Evolutionary conservation across 2,797 vertebrate genomes (phyloP).

Genomic region (Mormyrus hasselquistii): DNA sequence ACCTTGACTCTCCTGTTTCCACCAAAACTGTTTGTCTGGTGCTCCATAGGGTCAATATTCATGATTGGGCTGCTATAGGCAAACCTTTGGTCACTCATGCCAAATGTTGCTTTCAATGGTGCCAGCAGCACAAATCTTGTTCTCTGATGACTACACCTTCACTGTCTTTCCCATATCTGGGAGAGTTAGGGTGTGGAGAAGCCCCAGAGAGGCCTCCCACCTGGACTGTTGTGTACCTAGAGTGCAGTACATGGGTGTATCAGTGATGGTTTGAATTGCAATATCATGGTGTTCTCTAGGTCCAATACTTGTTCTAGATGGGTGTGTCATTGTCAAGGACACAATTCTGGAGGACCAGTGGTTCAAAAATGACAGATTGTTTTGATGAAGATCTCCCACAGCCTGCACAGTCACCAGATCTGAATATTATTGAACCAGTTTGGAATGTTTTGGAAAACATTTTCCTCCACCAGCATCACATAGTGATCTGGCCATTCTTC

Average conservation of each 20-base stretch:
- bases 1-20: background rate
- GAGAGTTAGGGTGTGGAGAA: background rate
- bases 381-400: background rate
- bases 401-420: background rate
- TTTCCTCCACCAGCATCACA: background rate
- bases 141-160: background rate
- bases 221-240: background rate
- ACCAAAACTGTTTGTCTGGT: background rate
- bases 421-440: background rate
- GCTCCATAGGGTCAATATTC: background rate
- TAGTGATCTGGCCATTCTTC: background rate
- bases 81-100: background rate
- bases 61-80: background rate
- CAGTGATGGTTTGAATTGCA: background rate
- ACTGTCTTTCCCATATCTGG: background rate
- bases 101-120: background rate
- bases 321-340: background rate
- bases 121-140: background rate
- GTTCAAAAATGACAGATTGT: too few relatives aligned
- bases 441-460: background rate
- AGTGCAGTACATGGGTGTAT: background rate
- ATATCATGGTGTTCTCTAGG: background rate
- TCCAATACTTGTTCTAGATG: background rate
- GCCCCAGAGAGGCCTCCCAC: background rate
- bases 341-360: background rate